These are phyloP conservation scores for Archaeoteleia sp. DNA, from an alignment of 2,888 invertebrate genomes.

Conservation along the genomic window DNA sequence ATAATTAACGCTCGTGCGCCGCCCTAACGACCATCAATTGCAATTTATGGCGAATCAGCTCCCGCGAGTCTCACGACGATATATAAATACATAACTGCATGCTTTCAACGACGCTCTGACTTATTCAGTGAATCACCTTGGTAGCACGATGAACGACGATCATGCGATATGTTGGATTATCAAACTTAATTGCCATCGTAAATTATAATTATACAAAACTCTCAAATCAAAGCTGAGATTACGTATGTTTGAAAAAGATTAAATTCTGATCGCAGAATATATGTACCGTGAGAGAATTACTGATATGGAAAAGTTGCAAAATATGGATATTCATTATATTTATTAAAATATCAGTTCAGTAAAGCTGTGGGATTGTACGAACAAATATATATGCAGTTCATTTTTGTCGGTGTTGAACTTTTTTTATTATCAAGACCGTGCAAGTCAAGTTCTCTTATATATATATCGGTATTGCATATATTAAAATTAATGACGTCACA, in stretches of 20 bases:
- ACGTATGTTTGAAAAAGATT: conserved; percentile 8
- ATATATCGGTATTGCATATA: no score
- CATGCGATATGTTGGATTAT: conserved; percentile 43
- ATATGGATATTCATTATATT: no score
- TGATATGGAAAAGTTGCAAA: no score
- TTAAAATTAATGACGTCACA: no score
- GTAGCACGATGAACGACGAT: conserved; percentile 20
- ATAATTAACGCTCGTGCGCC: conserved; percentile 67
- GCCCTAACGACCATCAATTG: conserved; percentile 64
- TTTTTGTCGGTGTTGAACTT: no score
- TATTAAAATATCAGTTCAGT: no score
- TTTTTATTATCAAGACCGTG: no score
- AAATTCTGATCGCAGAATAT: conserved; percentile 18
- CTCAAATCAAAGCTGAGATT: conserved; percentile 22
- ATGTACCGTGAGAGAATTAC: no score
- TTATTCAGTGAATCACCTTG: conserved; percentile 57
- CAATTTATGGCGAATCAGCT: conserved; percentile 64
- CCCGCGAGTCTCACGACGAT: conserved; percentile 50
- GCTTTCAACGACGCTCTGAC: conserved; percentile 52
- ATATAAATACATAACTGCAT: conserved; percentile 54
- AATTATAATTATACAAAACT: conserved; percentile 35
- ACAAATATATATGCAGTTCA: no score
- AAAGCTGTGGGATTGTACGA: no score
- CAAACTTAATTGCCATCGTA: conserved; percentile 30
- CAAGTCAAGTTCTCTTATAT: no score